Base-by-base conservation (phyloP, 2,888 invertebrate species). In the Monoplex corrugatus region DNA sequence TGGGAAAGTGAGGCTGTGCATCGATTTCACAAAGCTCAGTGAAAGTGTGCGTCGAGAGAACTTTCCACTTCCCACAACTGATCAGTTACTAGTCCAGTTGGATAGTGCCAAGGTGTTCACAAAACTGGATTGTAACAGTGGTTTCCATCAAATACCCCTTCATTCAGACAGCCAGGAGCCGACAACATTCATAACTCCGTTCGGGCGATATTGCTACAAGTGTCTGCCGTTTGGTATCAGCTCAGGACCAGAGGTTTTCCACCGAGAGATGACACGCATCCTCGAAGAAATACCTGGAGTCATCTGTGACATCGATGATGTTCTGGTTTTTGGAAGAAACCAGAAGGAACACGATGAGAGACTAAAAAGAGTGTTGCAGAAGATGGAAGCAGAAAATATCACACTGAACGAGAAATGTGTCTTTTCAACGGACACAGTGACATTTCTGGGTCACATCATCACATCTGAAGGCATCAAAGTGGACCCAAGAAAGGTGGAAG, bases 381-480 rank as follows among this genome's bases (percentile, higher is more conserved):
- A n/a, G n/a, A n/a, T n/a, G n/a, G n/a, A n/a, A n/a, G n/a, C n/a
- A n/a, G n/a, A n/a, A n/a, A n/a, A n/a, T n/a, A n/a, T n/a, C n/a
- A n/a, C n/a, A n/a, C n/a, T n/a, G n/a, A n/a, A n/a, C n/a, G n/a
- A n/a, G n/a, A n/a, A n/a, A n/a, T n/a, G n/a, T n/a, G n/a, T n/a
- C n/a, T n/a, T n/a, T n/a, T n/a, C n/a, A n/a, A n/a, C n/a, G n/a
- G n/a, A 63, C 1, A 32, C 35, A 28, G 63, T 91, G 16, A 88
- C 83, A 32, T 92, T 89, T 87, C 80, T 92, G n/a, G 92, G 91
- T 1, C 90, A 91, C 43, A 85, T 92, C 83, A 89, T 91, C 35
- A 23, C 78, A 45, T 2, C 32, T 13, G 35, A 87, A 50, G 78
- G 78, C 16, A 32, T 78, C 19, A 45, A 78, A 78, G n/a, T n/a